Evolutionary conservation across 1,140 invertebrate genomes (phyloP).

Genomic region (Anastrepha ludens): DNA sequence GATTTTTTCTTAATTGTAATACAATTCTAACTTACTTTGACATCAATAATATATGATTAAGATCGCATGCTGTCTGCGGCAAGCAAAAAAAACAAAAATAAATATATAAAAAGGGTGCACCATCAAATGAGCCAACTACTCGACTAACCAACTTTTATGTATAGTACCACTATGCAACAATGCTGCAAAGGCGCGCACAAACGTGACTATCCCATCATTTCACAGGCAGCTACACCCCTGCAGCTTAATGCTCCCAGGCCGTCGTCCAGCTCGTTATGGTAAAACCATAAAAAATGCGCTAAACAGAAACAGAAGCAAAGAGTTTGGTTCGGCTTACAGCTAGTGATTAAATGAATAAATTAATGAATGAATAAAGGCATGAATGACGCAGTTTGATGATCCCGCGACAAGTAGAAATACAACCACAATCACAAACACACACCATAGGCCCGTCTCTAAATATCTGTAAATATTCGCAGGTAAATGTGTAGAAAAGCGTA

Average conservation of each 20-base stretch:
- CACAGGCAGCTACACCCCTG: neutral
- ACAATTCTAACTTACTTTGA: too few species aligned
- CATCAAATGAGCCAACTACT: neutral
- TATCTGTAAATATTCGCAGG: neutral
- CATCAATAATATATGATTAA: neutral
- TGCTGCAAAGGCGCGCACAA: neutral
- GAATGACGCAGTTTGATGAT: conserved; percentile 3
- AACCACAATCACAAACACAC: neutral
- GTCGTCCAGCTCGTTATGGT: neutral
- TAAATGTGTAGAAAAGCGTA: neutral
- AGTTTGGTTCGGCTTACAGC: neutral
- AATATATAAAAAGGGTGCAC: neutral
- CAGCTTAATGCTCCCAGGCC: neutral
- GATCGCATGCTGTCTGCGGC: neutral
- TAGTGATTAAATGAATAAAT: neutral
- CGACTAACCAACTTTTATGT: neutral
- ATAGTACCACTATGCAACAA: neutral
- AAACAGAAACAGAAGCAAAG: neutral
- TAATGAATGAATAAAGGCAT: neutral
- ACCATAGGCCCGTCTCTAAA: neutral
- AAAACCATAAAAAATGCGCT: neutral
- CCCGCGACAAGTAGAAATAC: neutral
- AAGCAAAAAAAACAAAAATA: neutral
- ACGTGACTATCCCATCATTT: neutral
- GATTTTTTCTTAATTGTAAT: too few species aligned